phyloP scores from a whole-genome alignment of 2,888 invertebrate species.

The Caenorhabditis doughertyi region DNA sequence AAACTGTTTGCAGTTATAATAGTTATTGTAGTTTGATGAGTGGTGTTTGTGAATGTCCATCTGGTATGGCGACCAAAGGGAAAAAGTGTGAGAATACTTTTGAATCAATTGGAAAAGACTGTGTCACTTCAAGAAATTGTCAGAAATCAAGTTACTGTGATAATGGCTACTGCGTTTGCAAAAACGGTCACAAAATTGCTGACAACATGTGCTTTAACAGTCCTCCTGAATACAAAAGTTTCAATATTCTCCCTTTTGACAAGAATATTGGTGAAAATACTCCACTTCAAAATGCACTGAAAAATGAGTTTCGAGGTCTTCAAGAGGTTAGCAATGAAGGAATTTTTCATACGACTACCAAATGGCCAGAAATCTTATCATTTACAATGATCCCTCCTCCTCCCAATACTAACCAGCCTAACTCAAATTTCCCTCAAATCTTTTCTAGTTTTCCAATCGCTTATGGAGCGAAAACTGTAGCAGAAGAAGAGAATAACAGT shows the following conservation, averaged over 20 bases:
- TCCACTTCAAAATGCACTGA: slow-evolving; percentile 57
- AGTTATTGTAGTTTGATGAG: slow-evolving; percentile 77
- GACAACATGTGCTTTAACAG: slow-evolving; percentile 49
- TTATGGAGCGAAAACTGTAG: slow-evolving; percentile 62
- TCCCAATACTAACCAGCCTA: slow-evolving; percentile 37
- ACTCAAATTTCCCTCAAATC: slow-evolving; percentile 46
- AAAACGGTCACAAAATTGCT: slow-evolving; percentile 54
- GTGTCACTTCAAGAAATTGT: slow-evolving; percentile 76
- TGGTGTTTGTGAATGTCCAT: slow-evolving; percentile 81
- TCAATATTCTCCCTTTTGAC: slow-evolving; percentile 51
- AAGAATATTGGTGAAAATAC: slow-evolving; percentile 62
- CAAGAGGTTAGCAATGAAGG: slow-evolving; percentile 53
- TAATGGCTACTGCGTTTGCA: slow-evolving; percentile 79
- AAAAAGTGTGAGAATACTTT: slow-evolving; percentile 74
- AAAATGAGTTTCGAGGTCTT: slow-evolving; percentile 50
- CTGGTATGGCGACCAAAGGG: slow-evolving; percentile 74
- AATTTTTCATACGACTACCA: slow-evolving; percentile 58
- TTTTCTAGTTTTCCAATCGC: slow-evolving; percentile 66
- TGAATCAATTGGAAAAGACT: slow-evolving; percentile 74
- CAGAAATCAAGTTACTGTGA: slow-evolving; percentile 80
- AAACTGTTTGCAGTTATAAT: slow-evolving; percentile 73
- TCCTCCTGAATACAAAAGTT: slow-evolving; percentile 64
- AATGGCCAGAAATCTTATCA: slow-evolving; percentile 55
- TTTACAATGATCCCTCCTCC: slow-evolving; percentile 59
- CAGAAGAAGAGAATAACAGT: slow-evolving; percentile 58